A percentile compares a stretch with the other conserved stretches of the same genome.
Evolutionary conservation across 2,113 vertebrate genomes (phyloP).

Genomic region (Sylvietta virens): DNA sequence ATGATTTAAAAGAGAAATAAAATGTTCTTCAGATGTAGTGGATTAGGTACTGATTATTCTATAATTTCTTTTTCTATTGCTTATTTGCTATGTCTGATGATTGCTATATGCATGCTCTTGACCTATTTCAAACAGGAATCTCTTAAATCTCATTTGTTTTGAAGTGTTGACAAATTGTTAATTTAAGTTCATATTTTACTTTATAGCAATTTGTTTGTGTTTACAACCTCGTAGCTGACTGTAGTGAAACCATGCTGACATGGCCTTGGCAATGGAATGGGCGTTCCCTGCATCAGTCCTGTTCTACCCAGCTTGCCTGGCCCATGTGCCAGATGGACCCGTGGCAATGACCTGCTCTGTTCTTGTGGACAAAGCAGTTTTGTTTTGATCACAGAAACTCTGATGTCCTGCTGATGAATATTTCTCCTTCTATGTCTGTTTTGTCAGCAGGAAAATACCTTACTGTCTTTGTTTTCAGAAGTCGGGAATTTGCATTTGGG

Average conservation of each 20-base stretch:
- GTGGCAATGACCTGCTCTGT: background rate
- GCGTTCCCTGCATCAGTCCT: accelerated
- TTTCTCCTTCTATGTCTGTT: background rate
- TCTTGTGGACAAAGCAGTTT: background rate
- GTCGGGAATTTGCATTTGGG: background rate
- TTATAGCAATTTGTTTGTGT: background rate
- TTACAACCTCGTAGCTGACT: background rate
- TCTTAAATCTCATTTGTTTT: background rate
- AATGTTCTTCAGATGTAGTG: background rate
- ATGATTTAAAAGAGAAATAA: background rate
- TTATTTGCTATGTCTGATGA: background rate
- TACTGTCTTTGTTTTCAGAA: background rate
- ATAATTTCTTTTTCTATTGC: background rate
- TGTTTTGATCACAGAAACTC: background rate
- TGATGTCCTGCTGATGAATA: background rate
- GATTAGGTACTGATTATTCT: background rate
- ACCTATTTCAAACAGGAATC: background rate
- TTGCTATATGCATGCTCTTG: background rate
- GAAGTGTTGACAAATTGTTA: background rate
- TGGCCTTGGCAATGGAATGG: background rate
- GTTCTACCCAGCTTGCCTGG: background rate
- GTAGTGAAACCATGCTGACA: background rate
- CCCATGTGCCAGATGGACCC: background rate
- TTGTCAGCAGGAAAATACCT: background rate
- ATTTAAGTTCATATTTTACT: background rate